Conservation (phyloP, 2,797 vertebrate species). For the Tragelaphus oryx region DNA sequence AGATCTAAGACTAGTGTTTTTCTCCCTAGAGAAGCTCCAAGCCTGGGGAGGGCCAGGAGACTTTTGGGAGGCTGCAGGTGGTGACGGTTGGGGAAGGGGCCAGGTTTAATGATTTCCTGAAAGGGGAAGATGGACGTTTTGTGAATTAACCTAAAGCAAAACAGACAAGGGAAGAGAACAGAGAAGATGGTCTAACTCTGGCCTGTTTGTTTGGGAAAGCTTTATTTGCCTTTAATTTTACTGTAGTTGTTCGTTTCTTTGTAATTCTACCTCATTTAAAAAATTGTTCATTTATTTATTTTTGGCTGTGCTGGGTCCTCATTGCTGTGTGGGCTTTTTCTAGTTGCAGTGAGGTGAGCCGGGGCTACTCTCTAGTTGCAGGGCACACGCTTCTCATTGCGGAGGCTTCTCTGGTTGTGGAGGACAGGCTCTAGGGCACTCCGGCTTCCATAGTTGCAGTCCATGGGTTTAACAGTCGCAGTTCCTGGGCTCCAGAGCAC, state of each 20-base stretch:
- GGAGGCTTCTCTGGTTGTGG: background rate
- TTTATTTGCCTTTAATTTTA: background rate
- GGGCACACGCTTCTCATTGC: background rate
- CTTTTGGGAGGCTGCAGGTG: background rate
- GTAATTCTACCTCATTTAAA: background rate
- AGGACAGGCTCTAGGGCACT: background rate
- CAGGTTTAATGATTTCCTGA: background rate
- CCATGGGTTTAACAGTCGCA: background rate
- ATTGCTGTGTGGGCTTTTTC: background rate
- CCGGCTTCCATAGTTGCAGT: background rate
- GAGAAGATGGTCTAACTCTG: background rate
- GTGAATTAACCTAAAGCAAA: background rate
- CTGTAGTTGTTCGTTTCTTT: background rate
- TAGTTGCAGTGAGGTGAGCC: background rate
- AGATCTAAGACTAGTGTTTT: background rate
- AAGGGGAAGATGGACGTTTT: background rate
- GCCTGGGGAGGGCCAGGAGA: background rate
- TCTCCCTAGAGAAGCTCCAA: background rate
- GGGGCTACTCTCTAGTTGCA: background rate
- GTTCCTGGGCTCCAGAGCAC: background rate
- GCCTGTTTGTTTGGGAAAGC: background rate
- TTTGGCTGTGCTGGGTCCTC: background rate
- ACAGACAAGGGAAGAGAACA: background rate
- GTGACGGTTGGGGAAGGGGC: accelerated
- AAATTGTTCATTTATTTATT: background rate